Percentiles rank a stretch among this genome's conserved stretches.
Conservation (phyloP, 1,140 invertebrate species). For the Coptotermes formosanus region DNA sequence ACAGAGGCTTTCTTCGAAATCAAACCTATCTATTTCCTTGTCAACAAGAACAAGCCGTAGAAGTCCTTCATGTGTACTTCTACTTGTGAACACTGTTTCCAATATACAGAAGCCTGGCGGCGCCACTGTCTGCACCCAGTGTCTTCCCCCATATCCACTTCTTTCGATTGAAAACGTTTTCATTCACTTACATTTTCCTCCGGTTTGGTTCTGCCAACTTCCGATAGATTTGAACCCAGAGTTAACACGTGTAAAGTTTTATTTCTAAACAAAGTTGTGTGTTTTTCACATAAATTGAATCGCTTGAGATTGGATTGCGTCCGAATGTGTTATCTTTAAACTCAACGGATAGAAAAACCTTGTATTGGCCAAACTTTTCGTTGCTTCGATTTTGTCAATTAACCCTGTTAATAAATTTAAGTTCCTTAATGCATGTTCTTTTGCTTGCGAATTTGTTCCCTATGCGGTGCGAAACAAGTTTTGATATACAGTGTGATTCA, state of each 20-base stretch:
- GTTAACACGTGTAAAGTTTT: not conserved
- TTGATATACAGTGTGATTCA: no score
- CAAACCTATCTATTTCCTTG: slow-evolving; percentile 16
- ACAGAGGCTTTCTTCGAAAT: slow-evolving; percentile 9
- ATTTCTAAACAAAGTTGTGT: not conserved
- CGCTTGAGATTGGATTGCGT: not conserved
- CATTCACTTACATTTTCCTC: slow-evolving; percentile 22
- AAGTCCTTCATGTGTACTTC: not conserved
- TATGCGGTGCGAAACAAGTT: no score
- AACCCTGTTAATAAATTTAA: no score
- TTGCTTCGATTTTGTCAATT: no score
- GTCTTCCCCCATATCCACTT: slow-evolving; percentile 13
- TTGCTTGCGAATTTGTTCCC: no score
- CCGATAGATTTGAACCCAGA: not conserved
- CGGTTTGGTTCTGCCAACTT: slow-evolving; percentile 1
- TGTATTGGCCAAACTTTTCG: not conserved
- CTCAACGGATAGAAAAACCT: not conserved
- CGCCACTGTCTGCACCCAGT: not conserved
- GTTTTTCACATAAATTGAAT: not conserved
- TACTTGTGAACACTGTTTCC: not conserved
- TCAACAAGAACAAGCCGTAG: slow-evolving; percentile 16
- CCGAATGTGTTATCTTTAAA: not conserved
- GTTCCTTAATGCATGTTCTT: no score
- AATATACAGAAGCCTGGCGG: not conserved
- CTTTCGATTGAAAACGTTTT: slow-evolving; percentile 25